A percentile compares a stretch with the other conserved stretches of the same genome.
These are phyloP conservation scores for Patella pellucida DNA, from an alignment of 2,888 invertebrate genomes.

Conservation along the genomic window DNA sequence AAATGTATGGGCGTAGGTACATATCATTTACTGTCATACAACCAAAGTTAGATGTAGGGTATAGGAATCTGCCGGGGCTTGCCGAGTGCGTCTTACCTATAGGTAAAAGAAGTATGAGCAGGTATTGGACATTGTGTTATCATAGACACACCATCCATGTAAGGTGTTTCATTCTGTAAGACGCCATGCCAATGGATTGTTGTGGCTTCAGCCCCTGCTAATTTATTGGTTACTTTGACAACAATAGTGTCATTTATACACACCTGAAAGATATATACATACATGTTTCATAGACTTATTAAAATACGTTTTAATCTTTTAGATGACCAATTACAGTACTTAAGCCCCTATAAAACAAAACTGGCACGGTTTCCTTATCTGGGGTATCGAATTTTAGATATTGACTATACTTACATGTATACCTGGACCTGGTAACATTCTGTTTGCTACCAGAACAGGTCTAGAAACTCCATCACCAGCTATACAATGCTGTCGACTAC, in stretches of 20 bases:
- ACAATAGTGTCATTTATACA: constrained; percentile 86
- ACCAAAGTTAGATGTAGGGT: too few relatives aligned
- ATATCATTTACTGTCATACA: too few relatives aligned
- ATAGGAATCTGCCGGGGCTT: too few relatives aligned
- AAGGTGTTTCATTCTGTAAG: constrained; percentile 47
- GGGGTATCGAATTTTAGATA: too few relatives aligned
- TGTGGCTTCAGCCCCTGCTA: constrained; percentile 83
- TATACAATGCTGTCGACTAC: constrained; percentile 83
- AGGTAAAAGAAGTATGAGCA: constrained; percentile 52
- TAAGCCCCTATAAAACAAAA: too few relatives aligned
- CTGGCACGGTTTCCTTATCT: too few relatives aligned
- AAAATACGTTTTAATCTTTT: too few relatives aligned
- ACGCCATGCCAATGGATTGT: constrained; percentile 92
- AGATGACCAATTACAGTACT: too few relatives aligned
- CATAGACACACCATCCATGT: constrained; percentile 61
- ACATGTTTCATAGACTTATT: too few relatives aligned
- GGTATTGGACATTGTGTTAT: constrained; percentile 60
- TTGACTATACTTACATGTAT: constrained; percentile 70
- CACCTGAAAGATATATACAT: constrained; percentile 74
- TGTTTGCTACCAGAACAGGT: constrained; percentile 81
- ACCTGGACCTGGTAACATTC: constrained; percentile 88
- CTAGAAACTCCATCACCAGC: constrained; percentile 85
- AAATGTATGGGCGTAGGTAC: too few relatives aligned
- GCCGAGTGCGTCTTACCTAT: constrained; percentile 52
- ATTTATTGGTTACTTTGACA: constrained; percentile 85